Evolutionary conservation across 2,888 invertebrate genomes (phyloP).

Genomic region (Malthinus flaveolus): DNA sequence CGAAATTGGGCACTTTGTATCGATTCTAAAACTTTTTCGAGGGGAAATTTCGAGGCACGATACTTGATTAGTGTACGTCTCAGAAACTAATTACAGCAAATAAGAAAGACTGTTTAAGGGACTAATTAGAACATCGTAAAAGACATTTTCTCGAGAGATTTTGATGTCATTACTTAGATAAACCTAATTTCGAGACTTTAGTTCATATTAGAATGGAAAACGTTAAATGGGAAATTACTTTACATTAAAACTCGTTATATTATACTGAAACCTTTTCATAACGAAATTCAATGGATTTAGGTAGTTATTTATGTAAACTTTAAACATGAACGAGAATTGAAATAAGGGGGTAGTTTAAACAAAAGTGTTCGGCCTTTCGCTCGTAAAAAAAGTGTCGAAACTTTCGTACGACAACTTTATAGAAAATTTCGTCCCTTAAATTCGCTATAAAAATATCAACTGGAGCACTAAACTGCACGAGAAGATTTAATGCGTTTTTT

Average conservation of each 20-base stretch:
- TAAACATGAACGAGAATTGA: neutral
- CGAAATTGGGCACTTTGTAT: slow-evolving; percentile 5
- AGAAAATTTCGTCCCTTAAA: too few species aligned
- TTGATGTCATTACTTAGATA: slow-evolving; percentile 6
- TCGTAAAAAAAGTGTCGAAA: too few species aligned
- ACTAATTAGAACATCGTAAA: slow-evolving; percentile 12
- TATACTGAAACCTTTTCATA: neutral
- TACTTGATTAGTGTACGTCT: slow-evolving; percentile 6
- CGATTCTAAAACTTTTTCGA: neutral
- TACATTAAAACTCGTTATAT: neutral
- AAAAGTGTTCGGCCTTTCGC: too few species aligned
- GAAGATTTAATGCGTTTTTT: too few species aligned
- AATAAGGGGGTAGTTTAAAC: too few species aligned
- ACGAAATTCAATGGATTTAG: neutral
- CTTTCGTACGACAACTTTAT: too few species aligned
- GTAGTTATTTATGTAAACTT: neutral
- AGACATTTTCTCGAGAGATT: slow-evolving; percentile 8
- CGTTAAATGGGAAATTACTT: neutral
- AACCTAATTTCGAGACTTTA: slow-evolving; percentile 5
- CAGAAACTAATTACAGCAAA: slow-evolving; percentile 9
- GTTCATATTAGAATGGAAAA: neutral
- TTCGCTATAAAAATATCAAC: too few species aligned
- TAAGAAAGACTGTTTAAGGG: slow-evolving; percentile 6
- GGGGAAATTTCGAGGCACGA: neutral
- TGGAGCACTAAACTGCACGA: too few species aligned